These are phyloP conservation scores for Drosophila santomea DNA, from an alignment of 1,140 invertebrate genomes.

Conservation along the genomic window DNA sequence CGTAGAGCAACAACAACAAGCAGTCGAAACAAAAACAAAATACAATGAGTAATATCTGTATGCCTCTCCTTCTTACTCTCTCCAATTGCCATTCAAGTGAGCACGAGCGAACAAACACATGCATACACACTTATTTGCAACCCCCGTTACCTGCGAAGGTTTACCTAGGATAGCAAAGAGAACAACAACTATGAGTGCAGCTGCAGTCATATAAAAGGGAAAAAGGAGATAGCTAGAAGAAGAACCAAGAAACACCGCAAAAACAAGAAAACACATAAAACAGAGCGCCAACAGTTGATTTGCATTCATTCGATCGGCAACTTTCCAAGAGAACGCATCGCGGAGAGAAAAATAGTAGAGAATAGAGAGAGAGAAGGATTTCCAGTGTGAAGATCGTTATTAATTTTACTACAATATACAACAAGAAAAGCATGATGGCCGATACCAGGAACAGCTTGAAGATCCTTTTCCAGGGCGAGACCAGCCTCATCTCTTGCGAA, in stretches of 20 bases:
- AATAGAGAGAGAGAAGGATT: neutral
- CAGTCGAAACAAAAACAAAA: slow-evolving; percentile 20
- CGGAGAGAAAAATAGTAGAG: too few relatives aligned
- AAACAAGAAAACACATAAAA: slow-evolving; percentile 30
- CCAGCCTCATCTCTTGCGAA: slow-evolving; percentile 49
- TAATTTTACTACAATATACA: neutral
- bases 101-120: slow-evolving; percentile 20
- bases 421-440: slow-evolving; percentile 22
- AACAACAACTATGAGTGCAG: slow-evolving; percentile 14
- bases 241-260: neutral
- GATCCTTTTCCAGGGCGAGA: slow-evolving; percentile 61
- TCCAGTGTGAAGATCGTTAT: neutral
- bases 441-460: slow-evolving; percentile 46
- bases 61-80: slow-evolving; percentile 6
- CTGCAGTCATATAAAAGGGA: slow-evolving; percentile 28
- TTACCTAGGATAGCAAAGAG: slow-evolving; percentile 15
- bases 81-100: slow-evolving; percentile 24
- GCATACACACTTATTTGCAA: neutral
- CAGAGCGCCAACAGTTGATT: slow-evolving; percentile 22
- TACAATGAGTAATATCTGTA: slow-evolving; percentile 22
- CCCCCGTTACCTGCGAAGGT: slow-evolving; percentile 24
- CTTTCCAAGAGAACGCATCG: slow-evolving; percentile 30
- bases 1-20: slow-evolving; percentile 16
- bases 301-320: slow-evolving; percentile 39
- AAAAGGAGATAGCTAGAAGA: neutral